Evolutionary conservation across 2,888 invertebrate genomes (phyloP).

Genomic region (Osmoderma eremita): DNA sequence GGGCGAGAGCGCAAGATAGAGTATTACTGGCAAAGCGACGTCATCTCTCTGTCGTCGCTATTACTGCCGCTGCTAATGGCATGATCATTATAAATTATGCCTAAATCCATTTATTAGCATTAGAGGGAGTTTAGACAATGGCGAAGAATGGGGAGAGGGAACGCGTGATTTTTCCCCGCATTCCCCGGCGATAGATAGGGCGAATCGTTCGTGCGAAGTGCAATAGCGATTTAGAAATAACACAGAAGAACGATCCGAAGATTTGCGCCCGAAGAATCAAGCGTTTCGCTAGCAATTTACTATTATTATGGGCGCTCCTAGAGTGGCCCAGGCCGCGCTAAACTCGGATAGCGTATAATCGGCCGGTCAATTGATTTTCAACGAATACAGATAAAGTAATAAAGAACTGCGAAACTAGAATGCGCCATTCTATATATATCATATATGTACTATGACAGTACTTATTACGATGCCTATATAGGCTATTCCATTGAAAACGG

Average conservation of each 20-base stretch:
- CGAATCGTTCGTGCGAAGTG: slow-evolving; percentile 37
- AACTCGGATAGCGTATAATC: slow-evolving; percentile 23
- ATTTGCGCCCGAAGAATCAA: slow-evolving; percentile 36
- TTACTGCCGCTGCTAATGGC: slow-evolving; percentile 25
- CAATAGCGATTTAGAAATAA: slow-evolving; percentile 29
- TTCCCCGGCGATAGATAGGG: background rate
- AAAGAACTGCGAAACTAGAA: slow-evolving; percentile 25
- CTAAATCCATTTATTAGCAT: slow-evolving; percentile 34
- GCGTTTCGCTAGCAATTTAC: slow-evolving; percentile 37
- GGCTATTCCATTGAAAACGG: too few species aligned
- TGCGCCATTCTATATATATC: too few species aligned
- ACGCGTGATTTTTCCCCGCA: slow-evolving; percentile 12
- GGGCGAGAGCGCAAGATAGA: background rate
- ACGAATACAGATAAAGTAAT: slow-evolving; percentile 29
- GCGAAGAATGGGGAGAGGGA: background rate
- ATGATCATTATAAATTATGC: slow-evolving; percentile 35
- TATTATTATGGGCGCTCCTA: slow-evolving; percentile 33
- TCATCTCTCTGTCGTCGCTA: background rate
- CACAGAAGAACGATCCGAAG: slow-evolving; percentile 28
- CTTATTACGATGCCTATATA: too few species aligned
- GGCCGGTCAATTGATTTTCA: slow-evolving; percentile 28
- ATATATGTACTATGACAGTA: too few species aligned
- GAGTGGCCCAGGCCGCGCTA: background rate
- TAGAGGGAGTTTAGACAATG: slow-evolving; percentile 23
- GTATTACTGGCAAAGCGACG: background rate